phyloP scores from a whole-genome alignment of 2,888 invertebrate species.

The Sinotaia quadrata region DNA sequence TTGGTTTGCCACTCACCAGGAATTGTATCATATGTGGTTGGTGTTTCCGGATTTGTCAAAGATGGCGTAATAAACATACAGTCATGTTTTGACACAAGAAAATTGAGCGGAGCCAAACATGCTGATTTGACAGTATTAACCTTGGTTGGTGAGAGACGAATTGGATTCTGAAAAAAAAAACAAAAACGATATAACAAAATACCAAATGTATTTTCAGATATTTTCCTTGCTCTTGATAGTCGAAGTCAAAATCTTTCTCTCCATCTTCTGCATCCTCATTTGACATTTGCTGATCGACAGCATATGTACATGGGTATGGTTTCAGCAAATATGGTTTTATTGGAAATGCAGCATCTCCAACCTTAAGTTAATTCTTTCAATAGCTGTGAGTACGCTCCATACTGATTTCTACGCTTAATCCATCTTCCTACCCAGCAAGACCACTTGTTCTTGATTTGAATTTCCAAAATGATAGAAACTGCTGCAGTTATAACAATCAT shows the following conservation, averaged over 20 bases:
- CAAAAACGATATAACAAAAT: neutral
- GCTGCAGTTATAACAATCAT: no score
- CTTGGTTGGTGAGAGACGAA: neutral
- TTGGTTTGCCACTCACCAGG: neutral
- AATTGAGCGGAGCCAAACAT: neutral
- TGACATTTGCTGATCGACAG: neutral
- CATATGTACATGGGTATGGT: neutral
- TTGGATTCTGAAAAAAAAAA: neutral
- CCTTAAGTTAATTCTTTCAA: no score
- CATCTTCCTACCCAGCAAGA: no score
- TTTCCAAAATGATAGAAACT: no score
- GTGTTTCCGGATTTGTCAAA: neutral
- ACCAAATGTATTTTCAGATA: neutral
- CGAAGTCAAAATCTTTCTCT: neutral
- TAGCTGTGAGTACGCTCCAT: no score
- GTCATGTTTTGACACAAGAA: neutral
- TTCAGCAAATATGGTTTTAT: slow-evolving; percentile 9
- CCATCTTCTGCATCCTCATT: neutral
- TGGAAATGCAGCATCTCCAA: neutral
- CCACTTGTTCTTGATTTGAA: no score
- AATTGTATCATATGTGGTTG: neutral
- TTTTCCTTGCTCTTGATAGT: slow-evolving; percentile 4
- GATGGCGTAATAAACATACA: neutral
- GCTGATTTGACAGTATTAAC: neutral
- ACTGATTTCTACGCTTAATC: no score